Base-by-base conservation (phyloP, 2,888 invertebrate species). In the Ypsolopha sequella region DNA sequence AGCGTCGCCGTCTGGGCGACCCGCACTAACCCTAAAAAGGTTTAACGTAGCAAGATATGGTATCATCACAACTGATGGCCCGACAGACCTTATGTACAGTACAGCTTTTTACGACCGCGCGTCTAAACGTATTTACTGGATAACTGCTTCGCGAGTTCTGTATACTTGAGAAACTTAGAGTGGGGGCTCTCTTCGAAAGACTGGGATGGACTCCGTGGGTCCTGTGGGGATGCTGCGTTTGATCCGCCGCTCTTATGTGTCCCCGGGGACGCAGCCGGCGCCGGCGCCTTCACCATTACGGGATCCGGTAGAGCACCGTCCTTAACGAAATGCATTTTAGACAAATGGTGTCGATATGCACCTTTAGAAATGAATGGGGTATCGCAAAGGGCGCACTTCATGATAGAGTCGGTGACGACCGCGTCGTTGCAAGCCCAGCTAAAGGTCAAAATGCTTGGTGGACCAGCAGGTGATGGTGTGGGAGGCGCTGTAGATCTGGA, bases 161-260 rank as follows among this genome's bases (percentile, higher is more conserved):
- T 97, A 88, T 98, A 98, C 89, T 98, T 98, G 65, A 97, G 92
- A 89, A 98, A 98, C 89, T 98, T 98, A 65, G 98, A 96, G 86
- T 97, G 96, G 49, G 96, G 95, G 75, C 95, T 96, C 81, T 97
- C 97, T 69, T 96, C 96, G 71, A 92, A 93, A 36, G 90, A 78
- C 76, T 89, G 76, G 73, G 90, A 75, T 55, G 90, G 89, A 60
- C 89, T 89, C 56, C 88, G 86, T 51, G 89, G 88, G 65, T 88
- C 89, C 56, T 88, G 88, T 46, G 90, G 89, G 7, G 85, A 84
- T 9, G 81, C 73, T 10, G 82, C 80, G 56, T 73, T 69, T 34
- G 86, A 84, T 41, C 84, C 77, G 7, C 76, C 70, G 57, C 78
- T 69, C 68, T 79, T 80, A 63, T 80, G 80, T 6, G 80, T 65